Base-by-base conservation (phyloP, 2,888 invertebrate genomes). In the Sympetrum striolatum region DNA sequence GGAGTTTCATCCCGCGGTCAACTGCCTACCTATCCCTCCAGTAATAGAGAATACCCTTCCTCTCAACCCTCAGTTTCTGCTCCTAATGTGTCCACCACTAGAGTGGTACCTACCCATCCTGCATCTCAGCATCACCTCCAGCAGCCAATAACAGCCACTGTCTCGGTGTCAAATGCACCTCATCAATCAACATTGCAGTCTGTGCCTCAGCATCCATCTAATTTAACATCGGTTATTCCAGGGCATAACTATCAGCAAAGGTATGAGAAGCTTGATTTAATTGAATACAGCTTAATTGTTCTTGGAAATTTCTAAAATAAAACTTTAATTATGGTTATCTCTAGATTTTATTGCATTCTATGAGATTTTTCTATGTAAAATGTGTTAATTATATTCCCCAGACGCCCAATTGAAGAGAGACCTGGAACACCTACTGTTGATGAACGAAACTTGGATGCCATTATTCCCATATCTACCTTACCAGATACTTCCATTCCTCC, bases 341-440 rank as follows among this genome's bases (percentile, higher is more conserved):
- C 10, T 8, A 8, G 6, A 10, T 44, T 44, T 44, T 6, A 8
- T 44, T 44, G 44, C 10, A 44, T 8, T 44, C 10, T 10, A 44
- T 44, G 4, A 8, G 44, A 39, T 39, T 6, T 39, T 39, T 5
- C 6, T 44, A 10, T 44, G 0, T 10, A 6, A 79, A 79, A 25
- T 79, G n/a, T 44, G 44, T 25, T 31, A 8, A 82, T 82, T 35
- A 44, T 35, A 35, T 79, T 93, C 53, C 94, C 93, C 92, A 94
- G 94, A 93, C 93, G 94, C 93, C 90, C 94, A 8, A 94, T 94
- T 25, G 96, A 96, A 93, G 96, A 96, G 92, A 95, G 96, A 86
- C 95, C 96, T 0, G 96, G 96, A 86, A 97, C 97, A 14, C 97
- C 97, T 1, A 97, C 97, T 0, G 95, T 96, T 90, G 96, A 96